Evolutionary conservation across 2,797 vertebrate species (phyloP), one percentile per base, ranked within the genome.

Genomic region (Melanotaenia pygmaea): DNA sequence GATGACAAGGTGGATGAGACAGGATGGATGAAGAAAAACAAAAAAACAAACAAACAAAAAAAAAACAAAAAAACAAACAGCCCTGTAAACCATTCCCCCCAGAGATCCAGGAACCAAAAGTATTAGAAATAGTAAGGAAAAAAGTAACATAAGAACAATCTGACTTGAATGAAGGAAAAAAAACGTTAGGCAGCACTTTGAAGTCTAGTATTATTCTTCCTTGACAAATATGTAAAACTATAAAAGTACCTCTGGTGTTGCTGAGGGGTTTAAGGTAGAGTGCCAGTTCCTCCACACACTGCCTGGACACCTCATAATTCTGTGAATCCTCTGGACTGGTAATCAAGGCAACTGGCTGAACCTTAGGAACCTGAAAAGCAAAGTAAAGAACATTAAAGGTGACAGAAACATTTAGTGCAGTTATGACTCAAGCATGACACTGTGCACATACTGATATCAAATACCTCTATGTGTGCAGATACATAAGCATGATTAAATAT

Each of bases 231-330:
- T 34, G 32, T 34, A 34, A 34, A 34, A 34, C 32, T 34, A 34
- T 7, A 34, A 34, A 60, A 57, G 85, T 94, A 99, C 98, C 98
- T 96, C 98, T 91, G 0, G 97, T 96, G 67, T 96, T 98, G 94
- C 98, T 99, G 88, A 99, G 97, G 80, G 98, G 98, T 95, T 99
- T 99, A 88, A 99, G 97, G 93, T 99, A 99, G 84, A 99, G 94
- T 10, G 98, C 98, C 92, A 99, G 89, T 85, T 99, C 98, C 93
- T 99, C 98, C 84, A 99, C 98, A 80, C 98, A 99, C 88, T 99
- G 97, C 79, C 96, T 96, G 79, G 97, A 96, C 89, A 98, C 97
- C 83, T 99, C 97, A 91, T 99, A 99, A 96, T 99, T 98, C 91
- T 98, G 96, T 50, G 96, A 96, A 81, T 99, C 97, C 93, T 99